These are phyloP conservation scores for Sinotaia quadrata DNA, from an alignment of 2,888 invertebrate species.

Conservation along the genomic window DNA sequence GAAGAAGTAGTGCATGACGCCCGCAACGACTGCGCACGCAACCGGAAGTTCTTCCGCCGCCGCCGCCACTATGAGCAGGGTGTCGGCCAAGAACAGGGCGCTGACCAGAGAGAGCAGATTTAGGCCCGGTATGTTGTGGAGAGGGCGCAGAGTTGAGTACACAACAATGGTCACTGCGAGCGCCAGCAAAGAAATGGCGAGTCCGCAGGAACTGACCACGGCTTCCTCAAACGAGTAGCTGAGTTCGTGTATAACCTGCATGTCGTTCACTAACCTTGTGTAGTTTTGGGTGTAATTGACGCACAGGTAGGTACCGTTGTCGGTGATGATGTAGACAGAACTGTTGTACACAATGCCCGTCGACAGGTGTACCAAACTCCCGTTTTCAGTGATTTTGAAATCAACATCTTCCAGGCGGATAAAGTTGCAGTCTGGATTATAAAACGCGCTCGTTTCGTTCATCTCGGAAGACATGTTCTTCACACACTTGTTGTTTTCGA, in stretches of 20 bases:
- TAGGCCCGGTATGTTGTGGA: slow-evolving; percentile 75
- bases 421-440: slow-evolving; percentile 19
- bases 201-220: slow-evolving; percentile 77
- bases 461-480: background rate
- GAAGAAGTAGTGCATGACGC: slow-evolving; percentile 74
- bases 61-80: slow-evolving; percentile 74
- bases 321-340: slow-evolving; percentile 32
- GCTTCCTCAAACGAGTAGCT: slow-evolving; percentile 34
- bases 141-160: slow-evolving; percentile 73
- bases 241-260: slow-evolving; percentile 20
- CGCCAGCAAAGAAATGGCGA: slow-evolving; percentile 76
- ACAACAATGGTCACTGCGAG: slow-evolving; percentile 73
- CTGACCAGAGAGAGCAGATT: slow-evolving; percentile 75
- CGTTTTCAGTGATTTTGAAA: slow-evolving; percentile 29
- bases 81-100: slow-evolving; percentile 74
- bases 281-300: slow-evolving; percentile 31
- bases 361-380: slow-evolving; percentile 20
- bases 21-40: slow-evolving; percentile 65
- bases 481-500: slow-evolving; percentile 30
- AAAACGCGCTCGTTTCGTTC: background rate
- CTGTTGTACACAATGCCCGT: slow-evolving; percentile 22
- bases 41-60: slow-evolving; percentile 10
- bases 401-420: slow-evolving; percentile 28
- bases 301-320: slow-evolving; percentile 39
- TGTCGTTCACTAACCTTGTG: slow-evolving; percentile 20